A percentile compares a stretch with the other conserved stretches of the same genome.
These are phyloP conservation scores for Lathamus discolor DNA, from an alignment of 2,113 vertebrate species.

Conservation along the genomic window DNA sequence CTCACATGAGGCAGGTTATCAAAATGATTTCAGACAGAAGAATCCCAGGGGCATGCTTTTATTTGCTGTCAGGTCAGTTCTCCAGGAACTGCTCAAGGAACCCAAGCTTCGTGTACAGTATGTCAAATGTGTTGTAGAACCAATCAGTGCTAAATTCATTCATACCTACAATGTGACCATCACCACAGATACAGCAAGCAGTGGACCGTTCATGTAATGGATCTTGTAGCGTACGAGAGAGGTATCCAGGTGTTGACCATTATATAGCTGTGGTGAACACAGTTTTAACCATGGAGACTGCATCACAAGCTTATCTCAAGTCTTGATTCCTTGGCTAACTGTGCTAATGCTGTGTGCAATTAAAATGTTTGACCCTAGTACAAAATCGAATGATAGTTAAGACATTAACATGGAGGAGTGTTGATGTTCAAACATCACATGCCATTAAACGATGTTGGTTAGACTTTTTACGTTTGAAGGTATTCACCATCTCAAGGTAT, in stretches of 20 bases:
- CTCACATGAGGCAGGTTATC: background rate
- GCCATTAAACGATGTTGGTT: background rate
- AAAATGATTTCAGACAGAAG: background rate
- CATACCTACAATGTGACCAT: background rate
- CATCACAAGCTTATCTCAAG: background rate
- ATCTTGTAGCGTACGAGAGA: background rate
- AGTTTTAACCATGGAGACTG: background rate
- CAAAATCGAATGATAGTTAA: background rate
- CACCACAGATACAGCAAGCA: background rate
- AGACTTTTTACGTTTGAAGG: background rate
- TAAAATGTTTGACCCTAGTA: background rate
- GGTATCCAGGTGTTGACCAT: background rate
- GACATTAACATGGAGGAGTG: background rate
- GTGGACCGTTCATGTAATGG: background rate
- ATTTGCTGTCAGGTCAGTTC: background rate
- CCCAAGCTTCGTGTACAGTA: background rate
- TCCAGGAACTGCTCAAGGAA: background rate
- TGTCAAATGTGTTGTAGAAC: background rate
- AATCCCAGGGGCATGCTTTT: background rate
- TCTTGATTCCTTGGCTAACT: background rate
- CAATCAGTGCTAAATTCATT: background rate
- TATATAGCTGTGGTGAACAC: background rate
- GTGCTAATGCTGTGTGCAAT: background rate
- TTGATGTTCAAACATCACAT: background rate
- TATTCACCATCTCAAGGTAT: background rate